These are phyloP conservation scores for Cyclophora albipunctata DNA, from an alignment of 2,888 invertebrate species.

Conservation along the genomic window DNA sequence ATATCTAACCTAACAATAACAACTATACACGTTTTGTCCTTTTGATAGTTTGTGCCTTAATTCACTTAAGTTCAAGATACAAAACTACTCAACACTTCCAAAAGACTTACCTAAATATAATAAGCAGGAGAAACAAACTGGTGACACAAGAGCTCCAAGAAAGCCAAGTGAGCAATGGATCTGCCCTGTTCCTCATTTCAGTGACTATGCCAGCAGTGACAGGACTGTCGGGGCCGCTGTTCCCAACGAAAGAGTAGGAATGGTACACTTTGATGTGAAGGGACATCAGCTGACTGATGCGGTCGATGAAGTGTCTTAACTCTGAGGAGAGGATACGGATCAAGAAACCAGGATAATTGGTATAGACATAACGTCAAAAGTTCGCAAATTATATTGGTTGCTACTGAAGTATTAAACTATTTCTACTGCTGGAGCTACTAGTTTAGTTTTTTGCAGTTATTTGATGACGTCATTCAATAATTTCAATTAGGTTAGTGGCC, in stretches of 20 bases:
- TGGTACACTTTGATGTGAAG: conserved; percentile 43
- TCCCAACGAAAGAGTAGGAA: conserved; percentile 44
- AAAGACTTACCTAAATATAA: conserved; percentile 75
- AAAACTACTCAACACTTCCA: too few relatives aligned
- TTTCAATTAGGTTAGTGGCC: too few relatives aligned
- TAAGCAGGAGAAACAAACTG: conserved; percentile 77
- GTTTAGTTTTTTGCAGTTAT: too few relatives aligned
- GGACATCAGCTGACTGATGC: conserved; percentile 36
- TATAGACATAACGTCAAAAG: too few relatives aligned
- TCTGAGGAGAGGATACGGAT: conserved; percentile 28
- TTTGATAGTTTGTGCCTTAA: too few relatives aligned
- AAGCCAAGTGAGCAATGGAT: conserved; percentile 75
- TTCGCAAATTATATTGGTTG: too few relatives aligned
- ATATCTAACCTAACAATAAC: too few relatives aligned
- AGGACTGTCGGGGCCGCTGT: conserved; percentile 45
- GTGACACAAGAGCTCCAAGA: conserved; percentile 79
- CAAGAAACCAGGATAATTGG: neutral
- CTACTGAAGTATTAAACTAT: too few relatives aligned
- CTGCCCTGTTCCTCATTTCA: conserved; percentile 77
- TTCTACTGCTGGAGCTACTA: too few relatives aligned
- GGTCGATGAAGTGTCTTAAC: conserved; percentile 36
- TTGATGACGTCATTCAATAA: too few relatives aligned
- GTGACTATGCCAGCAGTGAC: conserved; percentile 77
- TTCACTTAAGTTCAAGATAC: too few relatives aligned
- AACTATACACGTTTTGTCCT: too few relatives aligned